Conservation (phyloP, 1,140 invertebrate species). For the Macrocentrus cingulum region DNA sequence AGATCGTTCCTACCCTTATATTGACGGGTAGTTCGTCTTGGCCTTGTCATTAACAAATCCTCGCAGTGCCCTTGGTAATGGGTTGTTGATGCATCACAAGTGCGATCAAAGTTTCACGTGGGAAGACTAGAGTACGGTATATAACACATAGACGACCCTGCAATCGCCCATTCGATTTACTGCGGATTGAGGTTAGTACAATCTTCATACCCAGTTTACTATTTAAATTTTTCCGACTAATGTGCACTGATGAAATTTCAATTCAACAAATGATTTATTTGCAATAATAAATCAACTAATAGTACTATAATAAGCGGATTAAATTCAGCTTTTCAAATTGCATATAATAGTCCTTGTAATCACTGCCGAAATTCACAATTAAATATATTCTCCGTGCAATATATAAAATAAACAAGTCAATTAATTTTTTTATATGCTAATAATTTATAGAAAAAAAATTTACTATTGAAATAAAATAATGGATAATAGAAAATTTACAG, state of each 20-base stretch:
- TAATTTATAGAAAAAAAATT: too few relatives aligned
- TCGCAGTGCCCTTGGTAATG: neutral
- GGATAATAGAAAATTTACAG: too few relatives aligned
- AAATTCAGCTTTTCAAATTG: neutral
- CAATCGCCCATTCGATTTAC: neutral
- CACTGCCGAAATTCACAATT: neutral
- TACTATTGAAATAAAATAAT: too few relatives aligned
- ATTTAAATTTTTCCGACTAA: too few relatives aligned
- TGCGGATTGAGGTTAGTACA: conserved; percentile 1
- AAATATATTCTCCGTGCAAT: neutral
- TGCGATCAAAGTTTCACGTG: neutral
- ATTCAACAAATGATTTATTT: too few relatives aligned
- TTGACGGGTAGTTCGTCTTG: conserved; percentile 4
- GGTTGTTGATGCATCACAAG: neutral
- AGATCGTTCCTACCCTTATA: neutral
- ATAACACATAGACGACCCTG: neutral
- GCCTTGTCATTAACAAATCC: neutral
- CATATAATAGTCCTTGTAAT: neutral
- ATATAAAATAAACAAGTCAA: too few relatives aligned
- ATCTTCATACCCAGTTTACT: too few relatives aligned
- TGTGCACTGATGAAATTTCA: too few relatives aligned
- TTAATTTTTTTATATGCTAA: too few relatives aligned
- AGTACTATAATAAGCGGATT: neutral
- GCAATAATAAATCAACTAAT: too few relatives aligned
- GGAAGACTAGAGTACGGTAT: neutral